Conservation (phyloP, 2,113 vertebrate genomes). For the Colossoma macropomum region DNA sequence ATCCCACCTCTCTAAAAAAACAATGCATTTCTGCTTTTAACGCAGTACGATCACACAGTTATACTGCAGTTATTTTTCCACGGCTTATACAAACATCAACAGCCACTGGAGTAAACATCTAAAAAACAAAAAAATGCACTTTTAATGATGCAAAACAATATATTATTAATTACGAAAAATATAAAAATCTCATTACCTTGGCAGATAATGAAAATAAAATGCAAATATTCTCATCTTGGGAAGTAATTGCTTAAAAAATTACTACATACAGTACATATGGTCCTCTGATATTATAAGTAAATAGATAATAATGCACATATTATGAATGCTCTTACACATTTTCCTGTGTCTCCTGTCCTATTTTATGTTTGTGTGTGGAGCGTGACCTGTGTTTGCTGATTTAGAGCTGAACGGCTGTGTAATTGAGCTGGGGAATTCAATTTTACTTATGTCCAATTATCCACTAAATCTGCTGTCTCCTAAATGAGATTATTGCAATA, state of each 20-base stretch:
- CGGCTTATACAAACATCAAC: neutral
- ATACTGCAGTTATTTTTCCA: conserved; percentile 13
- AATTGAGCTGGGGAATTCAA: conserved; percentile 78
- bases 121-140: conserved; percentile 1
- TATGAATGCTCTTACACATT: neutral
- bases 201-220: conserved; percentile 22
- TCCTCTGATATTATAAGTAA: neutral
- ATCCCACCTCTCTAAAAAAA: neutral
- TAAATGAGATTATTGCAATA: conserved; percentile 83
- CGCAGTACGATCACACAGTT: neutral
- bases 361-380: conserved; percentile 4
- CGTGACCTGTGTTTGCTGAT: conserved; percentile 64
- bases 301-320: neutral
- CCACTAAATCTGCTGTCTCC: conserved; percentile 80
- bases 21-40: neutral
- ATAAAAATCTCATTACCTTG: conserved; percentile 29
- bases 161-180: conserved; percentile 33
- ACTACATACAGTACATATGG: neutral
- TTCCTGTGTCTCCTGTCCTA: neutral
- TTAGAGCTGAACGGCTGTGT: conserved; percentile 67
- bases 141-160: conserved; percentile 44
- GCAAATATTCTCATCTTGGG: neutral
- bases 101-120: conserved; percentile 23
- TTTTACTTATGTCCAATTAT: conserved; percentile 82
- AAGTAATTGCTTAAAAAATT: conserved; percentile 2